Evolutionary conservation across 2,888 invertebrate genomes (phyloP), one percentile per base, ranked within the genome.

Genomic region (Phortica magna): DNA sequence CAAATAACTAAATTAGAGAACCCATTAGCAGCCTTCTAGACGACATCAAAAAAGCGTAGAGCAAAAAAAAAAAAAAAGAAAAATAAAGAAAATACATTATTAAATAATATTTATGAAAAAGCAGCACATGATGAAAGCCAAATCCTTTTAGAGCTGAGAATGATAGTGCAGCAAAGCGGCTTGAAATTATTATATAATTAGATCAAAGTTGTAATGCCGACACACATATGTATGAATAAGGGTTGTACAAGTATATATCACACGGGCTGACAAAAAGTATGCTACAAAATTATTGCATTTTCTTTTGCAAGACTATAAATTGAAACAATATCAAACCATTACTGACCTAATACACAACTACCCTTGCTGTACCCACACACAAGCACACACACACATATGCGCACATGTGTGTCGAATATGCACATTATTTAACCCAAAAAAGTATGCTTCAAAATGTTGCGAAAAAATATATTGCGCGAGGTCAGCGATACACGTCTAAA

Each of bases 401-500:
- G n/a, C 61, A 59, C 59, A 59, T 22, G 22, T 61, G 17, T 55
- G 55, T 55, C n/a, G 39, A n/a, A 39, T 41, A 12, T 65, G 12
- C 31, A 65, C 41, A n/a, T 17, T 9, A n/a, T 41, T 65, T 41
- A 4, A 68, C 68, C 41, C 68, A 9, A 9, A 19, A 68, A 68
- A 68, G 43, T 10, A 68, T 43, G 43, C 22, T n/a, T 17, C n/a
- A 68, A 48, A 68, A 19, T 48, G 43, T 43, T 31, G 31, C 1
- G 2, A 10, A 42, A 43, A 31, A 64, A 64, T 19, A 68, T 43
- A 22, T 68, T 68, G 68, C 43, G 68, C 48, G 9, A 68, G 68
- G 68, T 68, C 68, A 68, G 68, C 68, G 14, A 42, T 68, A 39
- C 64, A 17, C 75, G 75, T 67, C 64, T 71, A 73, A 79, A 79